Evolutionary conservation across 2,797 vertebrate species (phyloP).

Genomic region (Pseudochirops cupreus): DNA sequence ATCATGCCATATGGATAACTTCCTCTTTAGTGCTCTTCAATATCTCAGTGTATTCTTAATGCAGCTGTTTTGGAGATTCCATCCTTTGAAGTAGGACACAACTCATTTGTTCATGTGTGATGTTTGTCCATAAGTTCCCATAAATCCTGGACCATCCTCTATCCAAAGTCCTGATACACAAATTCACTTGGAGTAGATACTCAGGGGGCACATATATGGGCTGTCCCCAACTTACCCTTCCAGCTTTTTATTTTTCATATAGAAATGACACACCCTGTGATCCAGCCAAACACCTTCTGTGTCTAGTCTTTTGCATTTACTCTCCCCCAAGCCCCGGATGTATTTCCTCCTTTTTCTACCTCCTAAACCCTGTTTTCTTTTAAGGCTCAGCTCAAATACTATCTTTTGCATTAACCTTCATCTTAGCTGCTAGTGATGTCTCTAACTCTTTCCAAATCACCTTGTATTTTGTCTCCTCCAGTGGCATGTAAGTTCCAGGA

Average conservation of each 20-base stretch:
- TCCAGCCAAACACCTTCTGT: too few species aligned
- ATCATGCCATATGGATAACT: background rate
- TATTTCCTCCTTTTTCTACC: too few species aligned
- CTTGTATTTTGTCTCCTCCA: background rate
- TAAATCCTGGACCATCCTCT: background rate
- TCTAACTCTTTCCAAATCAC: background rate
- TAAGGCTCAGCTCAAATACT: background rate
- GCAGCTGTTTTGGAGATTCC: background rate
- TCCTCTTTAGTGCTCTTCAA: background rate
- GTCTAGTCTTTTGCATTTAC: background rate
- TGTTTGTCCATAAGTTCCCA: background rate
- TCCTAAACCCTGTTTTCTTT: background rate
- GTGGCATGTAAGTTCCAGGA: background rate
- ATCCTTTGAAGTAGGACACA: background rate
- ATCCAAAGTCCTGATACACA: background rate
- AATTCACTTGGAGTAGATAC: background rate
- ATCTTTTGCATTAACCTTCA: background rate
- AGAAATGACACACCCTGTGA: too few species aligned
- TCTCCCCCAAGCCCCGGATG: background rate
- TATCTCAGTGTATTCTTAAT: background rate
- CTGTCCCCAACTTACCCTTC: background rate
- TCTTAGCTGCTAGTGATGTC: background rate
- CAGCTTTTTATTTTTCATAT: too few species aligned
- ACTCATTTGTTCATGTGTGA: background rate
- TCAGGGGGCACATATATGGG: background rate